Conservation (phyloP, 2,113 vertebrate genomes). For the Pandion haliaetus region DNA sequence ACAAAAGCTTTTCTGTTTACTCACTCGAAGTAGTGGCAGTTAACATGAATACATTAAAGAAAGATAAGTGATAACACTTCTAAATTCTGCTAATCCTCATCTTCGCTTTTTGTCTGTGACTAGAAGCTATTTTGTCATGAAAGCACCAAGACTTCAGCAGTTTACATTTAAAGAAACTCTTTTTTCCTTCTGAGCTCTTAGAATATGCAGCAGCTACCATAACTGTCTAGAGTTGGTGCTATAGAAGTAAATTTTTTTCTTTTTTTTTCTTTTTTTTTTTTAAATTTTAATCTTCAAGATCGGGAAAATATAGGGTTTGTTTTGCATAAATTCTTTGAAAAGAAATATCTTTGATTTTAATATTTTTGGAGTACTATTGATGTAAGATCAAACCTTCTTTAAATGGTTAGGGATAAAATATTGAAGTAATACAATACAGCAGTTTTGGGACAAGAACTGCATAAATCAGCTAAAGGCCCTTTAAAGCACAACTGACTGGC, state of each 20-base stretch:
- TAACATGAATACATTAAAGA: slow-evolving; percentile 22
- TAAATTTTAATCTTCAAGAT: not conserved
- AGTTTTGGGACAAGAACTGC: slow-evolving; percentile 56
- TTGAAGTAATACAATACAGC: slow-evolving; percentile 66
- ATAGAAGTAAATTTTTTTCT: not conserved
- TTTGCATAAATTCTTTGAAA: slow-evolving; percentile 55
- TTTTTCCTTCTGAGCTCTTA: slow-evolving; percentile 9
- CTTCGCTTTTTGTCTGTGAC: slow-evolving; percentile 33
- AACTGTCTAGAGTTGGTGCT: not conserved
- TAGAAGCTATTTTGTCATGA: slow-evolving; percentile 3
- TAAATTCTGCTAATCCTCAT: not conserved
- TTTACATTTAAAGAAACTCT: not conserved
- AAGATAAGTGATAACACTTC: not conserved
- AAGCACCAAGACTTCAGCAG: not conserved
- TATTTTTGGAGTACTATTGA: slow-evolving; percentile 53
- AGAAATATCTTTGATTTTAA: slow-evolving; percentile 63
- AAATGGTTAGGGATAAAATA: slow-evolving; percentile 65
- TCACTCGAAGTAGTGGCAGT: not conserved
- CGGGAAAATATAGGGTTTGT: slow-evolving; percentile 23
- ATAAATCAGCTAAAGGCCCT: slow-evolving; percentile 61
- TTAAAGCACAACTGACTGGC: slow-evolving; percentile 54
- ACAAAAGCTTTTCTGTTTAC: slow-evolving; percentile 5
- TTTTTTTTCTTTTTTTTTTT: not conserved
- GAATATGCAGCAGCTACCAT: slow-evolving; percentile 6
- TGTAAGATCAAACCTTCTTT: slow-evolving; percentile 64